Percentiles rank a stretch among this genome's conserved stretches.
Conservation (phyloP, 2,888 invertebrate species). For the Chrysotoxum bicinctum region DNA sequence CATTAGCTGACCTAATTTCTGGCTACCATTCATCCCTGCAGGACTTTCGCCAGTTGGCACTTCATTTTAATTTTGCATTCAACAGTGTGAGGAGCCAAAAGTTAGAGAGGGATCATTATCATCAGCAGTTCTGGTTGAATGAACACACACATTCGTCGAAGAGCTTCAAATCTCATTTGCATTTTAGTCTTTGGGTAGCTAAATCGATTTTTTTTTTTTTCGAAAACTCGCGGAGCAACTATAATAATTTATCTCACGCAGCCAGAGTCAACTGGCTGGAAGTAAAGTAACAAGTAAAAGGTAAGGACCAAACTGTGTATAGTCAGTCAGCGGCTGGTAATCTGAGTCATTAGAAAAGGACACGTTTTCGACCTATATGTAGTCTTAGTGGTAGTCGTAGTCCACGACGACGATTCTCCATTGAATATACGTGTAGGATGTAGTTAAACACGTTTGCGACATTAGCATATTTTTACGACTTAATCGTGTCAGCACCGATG, state of each 20-base stretch:
- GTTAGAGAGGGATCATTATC: conserved; percentile 41
- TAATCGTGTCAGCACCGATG: conserved; percentile 49
- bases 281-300: conserved; percentile 44
- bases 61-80: conserved; percentile 57
- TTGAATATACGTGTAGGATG: conserved; percentile 8
- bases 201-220: conserved; percentile 6
- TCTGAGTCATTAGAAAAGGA: conserved; percentile 48
- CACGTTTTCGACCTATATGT: background rate
- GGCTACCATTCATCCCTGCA: conserved; percentile 16
- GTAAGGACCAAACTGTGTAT: background rate
- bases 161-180: conserved; percentile 37
- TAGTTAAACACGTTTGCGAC: conserved; percentile 38
- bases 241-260: conserved; percentile 24
- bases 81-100: conserved; percentile 29
- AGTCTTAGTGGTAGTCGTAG: background rate
- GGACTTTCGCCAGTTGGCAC: conserved; percentile 38
- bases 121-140: conserved; percentile 21
- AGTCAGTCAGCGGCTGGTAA: conserved; percentile 5
- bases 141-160: background rate
- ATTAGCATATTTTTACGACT: conserved; percentile 55
- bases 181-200: conserved; percentile 26
- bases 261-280: conserved; percentile 21
- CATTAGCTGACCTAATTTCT: conserved; percentile 41
- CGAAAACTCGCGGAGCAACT: conserved; percentile 6
- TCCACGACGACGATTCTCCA: background rate